Base-by-base conservation (phyloP, 2,113 vertebrate genomes). In the Brachirus orientalis region DNA sequence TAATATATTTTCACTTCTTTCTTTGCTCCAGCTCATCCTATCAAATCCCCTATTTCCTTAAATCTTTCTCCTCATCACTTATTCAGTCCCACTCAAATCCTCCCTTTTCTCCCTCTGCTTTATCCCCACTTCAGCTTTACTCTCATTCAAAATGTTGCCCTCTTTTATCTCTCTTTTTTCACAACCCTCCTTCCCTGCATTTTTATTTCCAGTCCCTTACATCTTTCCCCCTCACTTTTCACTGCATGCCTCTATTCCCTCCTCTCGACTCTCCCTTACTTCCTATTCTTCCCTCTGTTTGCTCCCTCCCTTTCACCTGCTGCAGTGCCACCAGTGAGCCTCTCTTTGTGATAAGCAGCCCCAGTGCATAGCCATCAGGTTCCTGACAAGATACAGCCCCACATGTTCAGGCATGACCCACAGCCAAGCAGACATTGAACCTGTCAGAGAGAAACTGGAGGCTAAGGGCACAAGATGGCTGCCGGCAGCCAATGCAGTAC, bases 361-460 rank as follows among this genome's bases (percentile, higher is more conserved):
- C 56, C 56, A 75, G 81, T 78, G 81, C 77, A 78, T 70, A 81
- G 73, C 77, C 79, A 83, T 88, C 83, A 82, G 79, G 80, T 84
- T 72, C 78, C 79, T 88, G 86, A 86, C 85, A 89, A 84, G 81
- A 83, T 82, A 80, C 52, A 80, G 72, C 65, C 68, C 72, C 51
- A 18, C 73, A 70, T 88, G 89, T 81, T 86, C 69, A 84, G 71
- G 63, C 67, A 13, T 89, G 88, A 87, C 90, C 89, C 75, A 69
- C 70, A 76, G 77, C 70, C 77, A 57, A 72, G 71, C 84, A 72
- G 74, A 76, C 69, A 79, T 67, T 83, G 77, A 89, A 86, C 83
- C 82, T 88, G 89, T 90, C 90, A 89, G 63, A 58, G 79, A 62
- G 67, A 80, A 84, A 84, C 63, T 56, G 83, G 83, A 40, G 40